phyloP scores from a whole-genome alignment of 2,113 vertebrate species.

The Furnarius figulus region DNA sequence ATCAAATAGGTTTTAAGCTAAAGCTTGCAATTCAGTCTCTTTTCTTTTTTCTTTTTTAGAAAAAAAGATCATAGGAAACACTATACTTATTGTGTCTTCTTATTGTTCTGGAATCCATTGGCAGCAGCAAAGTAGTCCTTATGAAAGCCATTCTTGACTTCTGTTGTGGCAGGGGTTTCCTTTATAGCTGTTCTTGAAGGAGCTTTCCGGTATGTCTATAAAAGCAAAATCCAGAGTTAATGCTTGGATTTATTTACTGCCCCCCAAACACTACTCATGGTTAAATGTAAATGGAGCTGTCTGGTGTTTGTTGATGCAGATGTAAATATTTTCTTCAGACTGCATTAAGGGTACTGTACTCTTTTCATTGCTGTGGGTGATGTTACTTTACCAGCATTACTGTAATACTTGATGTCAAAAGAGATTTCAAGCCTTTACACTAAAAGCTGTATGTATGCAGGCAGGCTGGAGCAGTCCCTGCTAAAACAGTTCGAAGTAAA shows the following conservation, averaged over 20 bases:
- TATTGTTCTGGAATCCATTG: conserved; percentile 74
- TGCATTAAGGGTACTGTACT: no score
- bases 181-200: conserved; percentile 58
- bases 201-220: conserved; percentile 81
- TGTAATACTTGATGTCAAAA: neutral
- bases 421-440: neutral
- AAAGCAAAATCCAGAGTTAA: neutral
- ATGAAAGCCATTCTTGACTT: conserved; percentile 78
- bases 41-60: neutral
- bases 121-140: conserved; percentile 69
- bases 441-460: neutral
- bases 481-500: neutral
- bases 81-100: conserved; percentile 76
- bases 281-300: neutral
- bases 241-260: neutral
- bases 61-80: neutral
- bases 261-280: neutral
- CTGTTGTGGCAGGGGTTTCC: conserved; percentile 28
- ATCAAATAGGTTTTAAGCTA: conserved; percentile 64
- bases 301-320: neutral
- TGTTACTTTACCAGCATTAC: neutral
- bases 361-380: neutral
- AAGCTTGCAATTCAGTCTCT: conserved; percentile 63
- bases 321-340: neutral
- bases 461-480: neutral